These are phyloP conservation scores for Platalea minor DNA, from an alignment of 2,797 vertebrate genomes.

Conservation along the genomic window DNA sequence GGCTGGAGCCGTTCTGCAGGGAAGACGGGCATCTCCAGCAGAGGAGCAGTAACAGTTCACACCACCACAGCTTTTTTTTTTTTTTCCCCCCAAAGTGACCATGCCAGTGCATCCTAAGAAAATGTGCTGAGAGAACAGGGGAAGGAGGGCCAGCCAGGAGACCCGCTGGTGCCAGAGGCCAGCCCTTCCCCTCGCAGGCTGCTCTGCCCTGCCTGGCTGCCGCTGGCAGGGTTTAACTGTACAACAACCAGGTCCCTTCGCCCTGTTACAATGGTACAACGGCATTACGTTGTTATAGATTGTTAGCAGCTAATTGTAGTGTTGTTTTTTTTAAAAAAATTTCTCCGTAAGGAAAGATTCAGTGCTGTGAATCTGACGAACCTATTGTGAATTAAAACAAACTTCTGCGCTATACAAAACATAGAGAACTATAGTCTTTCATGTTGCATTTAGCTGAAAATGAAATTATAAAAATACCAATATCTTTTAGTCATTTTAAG, in stretches of 20 bases:
- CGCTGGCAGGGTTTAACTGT: neutral
- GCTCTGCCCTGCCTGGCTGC: neutral
- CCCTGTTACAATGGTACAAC: neutral
- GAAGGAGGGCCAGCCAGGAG: neutral
- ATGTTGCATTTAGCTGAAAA: neutral
- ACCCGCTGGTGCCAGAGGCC: neutral
- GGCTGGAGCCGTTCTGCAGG: neutral
- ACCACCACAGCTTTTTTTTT: neutral
- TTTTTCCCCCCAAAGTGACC: neutral
- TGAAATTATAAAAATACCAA: neutral
- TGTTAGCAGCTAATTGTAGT: neutral
- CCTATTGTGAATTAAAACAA: neutral
- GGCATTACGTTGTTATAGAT: neutral
- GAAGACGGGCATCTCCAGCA: neutral
- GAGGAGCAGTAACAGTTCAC: neutral
- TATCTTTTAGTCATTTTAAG: neutral
- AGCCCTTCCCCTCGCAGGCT: neutral
- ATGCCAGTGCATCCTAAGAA: neutral
- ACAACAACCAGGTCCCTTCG: neutral
- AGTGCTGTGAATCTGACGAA: neutral
- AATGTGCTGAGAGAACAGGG: neutral
- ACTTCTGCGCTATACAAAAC: neutral
- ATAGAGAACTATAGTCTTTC: neutral
- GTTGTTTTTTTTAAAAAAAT: neutral
- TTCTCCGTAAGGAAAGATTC: neutral